Base-by-base conservation (phyloP, 2,888 invertebrate genomes). In the Pediacus dermestoides region DNA sequence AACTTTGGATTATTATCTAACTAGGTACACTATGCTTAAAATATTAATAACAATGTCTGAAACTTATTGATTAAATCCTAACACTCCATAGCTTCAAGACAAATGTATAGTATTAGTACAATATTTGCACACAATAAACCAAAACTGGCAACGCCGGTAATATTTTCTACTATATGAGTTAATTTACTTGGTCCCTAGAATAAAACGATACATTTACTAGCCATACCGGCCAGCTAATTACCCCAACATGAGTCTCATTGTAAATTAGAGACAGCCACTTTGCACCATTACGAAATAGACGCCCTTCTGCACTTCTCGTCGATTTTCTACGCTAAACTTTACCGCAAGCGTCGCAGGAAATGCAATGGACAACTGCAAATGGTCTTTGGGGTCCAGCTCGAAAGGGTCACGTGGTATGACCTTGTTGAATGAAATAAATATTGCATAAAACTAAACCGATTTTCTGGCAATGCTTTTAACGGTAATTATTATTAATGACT, bases 391-490 rank as follows among this genome's bases (percentile, higher is more conserved):
- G 28, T 23, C 3, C n/a, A 14, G 10, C 28, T 28, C 13, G 28
- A 14, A 28, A 28, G 28, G 28, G 28, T 28, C 28, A 28, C 3
- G n/a, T 23, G 3, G 14, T 3, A 28, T 28, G 28, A 28, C 28
- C 28, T 28, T 4, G 13, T 13, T 4, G 48, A 53, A 60, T 50
- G 51, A 48, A 52, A 58, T 64, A 60, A 63, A 63, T 63, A 61
- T 62, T 64, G 58, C 51, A 64, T 59, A 56, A 53, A 63, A 64
- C 62, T 63, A 63, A 28, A 63, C 63, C 61, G 63, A 64, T 66
- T 64, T 60, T 48, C 55, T 52, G 28, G 57, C 53, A 52, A 58
- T 59, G 64, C 66, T 66, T 66, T 66, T 62, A 64, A 52, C 58
- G 51, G 18, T 34, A 55, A 60, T 62, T 60, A 64, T 63, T 63